Base-by-base conservation (phyloP, 2,888 invertebrate species). In the Hedychridium roseum region DNA sequence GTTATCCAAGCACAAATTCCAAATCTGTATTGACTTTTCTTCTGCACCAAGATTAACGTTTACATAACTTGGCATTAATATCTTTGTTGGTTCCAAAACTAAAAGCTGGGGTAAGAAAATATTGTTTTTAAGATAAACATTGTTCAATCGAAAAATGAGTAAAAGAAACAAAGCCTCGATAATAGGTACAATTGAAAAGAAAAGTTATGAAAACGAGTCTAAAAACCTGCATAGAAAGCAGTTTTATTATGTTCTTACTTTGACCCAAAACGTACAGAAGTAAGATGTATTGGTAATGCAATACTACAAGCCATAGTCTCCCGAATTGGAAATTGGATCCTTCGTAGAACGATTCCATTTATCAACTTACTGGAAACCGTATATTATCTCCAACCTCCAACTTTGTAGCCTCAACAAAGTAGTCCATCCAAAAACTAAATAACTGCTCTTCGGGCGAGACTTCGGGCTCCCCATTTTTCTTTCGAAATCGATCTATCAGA, bases 341-440 rank as follows among this genome's bases (percentile, higher is more conserved):
- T 54, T 53, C 50, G 57, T 50, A 58, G 52, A 64, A 57, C 57
- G 58, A 67, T 64, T 56, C 56, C 56, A 56, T 59, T 57, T 54
- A 51, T 58, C 51, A 61, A 78, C 86, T 85, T 80, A 91, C 91
- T 31, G 97, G 97, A 84, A 96, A 97, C 60, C 94, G 83, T 66
- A 96, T 94, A 67, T 84, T 87, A 76, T 92, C 90, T 47, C 89
- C 88, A 64, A 88, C 86, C 63, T 89, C 89, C 48, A 85, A 83
- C 74, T 91, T 92, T 18, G 92, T 94, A 7, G 97, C 97, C 80
- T 97, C 97, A 26, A 94, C 86, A 79, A 99, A 98, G 81, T 94
- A 98, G 72, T 99, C 98, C 87, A 97, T 93, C 98, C 98, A 98
- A 81, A 98, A 98, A 60, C 90, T 86, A 78, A 98, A 97, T 1